phyloP scores from a whole-genome alignment of 1,140 invertebrate genomes.

The Adelges cooleyi region DNA sequence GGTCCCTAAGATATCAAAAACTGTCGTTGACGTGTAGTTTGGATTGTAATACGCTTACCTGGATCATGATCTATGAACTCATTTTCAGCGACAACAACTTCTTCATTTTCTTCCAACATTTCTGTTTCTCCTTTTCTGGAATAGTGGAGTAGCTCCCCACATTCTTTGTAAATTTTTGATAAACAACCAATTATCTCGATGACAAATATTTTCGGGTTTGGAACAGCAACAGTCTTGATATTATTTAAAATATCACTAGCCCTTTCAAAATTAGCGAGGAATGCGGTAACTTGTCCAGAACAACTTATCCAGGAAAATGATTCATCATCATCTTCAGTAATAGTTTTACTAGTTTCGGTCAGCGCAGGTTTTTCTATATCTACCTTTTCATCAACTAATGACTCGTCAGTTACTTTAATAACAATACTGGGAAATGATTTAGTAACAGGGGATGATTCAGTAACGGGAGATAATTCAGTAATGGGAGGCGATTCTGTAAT shows the following conservation, averaged over 20 bases:
- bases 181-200: not conserved
- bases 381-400: slow-evolving; percentile 1
- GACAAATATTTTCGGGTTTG: not conserved
- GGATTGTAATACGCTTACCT: not conserved
- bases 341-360: not conserved
- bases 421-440: not conserved
- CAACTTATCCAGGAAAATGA: slow-evolving; percentile 15
- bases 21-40: not conserved
- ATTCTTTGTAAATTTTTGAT: not conserved
- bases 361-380: not conserved
- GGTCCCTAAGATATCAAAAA: slow-evolving; percentile 13
- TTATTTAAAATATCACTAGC: not conserved
- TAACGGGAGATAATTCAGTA: not conserved
- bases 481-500: too few relatives aligned
- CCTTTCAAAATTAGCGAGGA: slow-evolving; percentile 11
- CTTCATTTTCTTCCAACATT: not conserved
- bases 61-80: slow-evolving; percentile 4
- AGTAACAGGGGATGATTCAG: not conserved
- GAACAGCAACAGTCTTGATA: not conserved
- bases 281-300: slow-evolving; percentile 2
- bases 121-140: not conserved
- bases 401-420: not conserved
- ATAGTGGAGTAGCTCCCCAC: too few relatives aligned
- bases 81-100: not conserved
- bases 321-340: not conserved